Base-by-base conservation (phyloP, 2,113 vertebrate genomes). In the Noctilio leporinus region DNA sequence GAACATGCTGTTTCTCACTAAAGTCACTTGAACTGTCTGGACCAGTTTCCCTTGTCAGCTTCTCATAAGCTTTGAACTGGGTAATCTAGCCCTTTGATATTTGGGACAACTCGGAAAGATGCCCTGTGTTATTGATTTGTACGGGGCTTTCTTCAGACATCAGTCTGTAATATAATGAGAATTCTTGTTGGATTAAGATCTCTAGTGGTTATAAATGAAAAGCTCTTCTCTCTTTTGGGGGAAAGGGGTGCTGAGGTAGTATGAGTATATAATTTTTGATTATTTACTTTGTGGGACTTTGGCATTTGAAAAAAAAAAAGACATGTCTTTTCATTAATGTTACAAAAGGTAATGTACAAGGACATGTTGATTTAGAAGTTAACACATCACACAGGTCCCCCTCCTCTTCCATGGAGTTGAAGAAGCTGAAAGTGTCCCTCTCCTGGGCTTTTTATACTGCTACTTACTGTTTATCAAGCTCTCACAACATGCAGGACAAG, bases 71-170 rank as follows among this genome's bases (percentile, higher is more conserved):
- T 97, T 96, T 97, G 95, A 97, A 97, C 69, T 78, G 28, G 95
- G 40, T 93, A 89, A 96, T 89, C 77, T 77, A 94, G 82, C 38
- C 51, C 94, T 97, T 96, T 97, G 95, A 97, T 97, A 97, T 89
- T 81, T 90, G 38, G 87, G 95, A 76, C 51, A 94, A 92, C 77
- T 55, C 80, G 92, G 88, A 93, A 94, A 97, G 95, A 97, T 89
- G 78, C 69, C 85, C 82, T 55, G 85, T 47, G 92, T 81, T 95
- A 94, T 73, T 81, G 95, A 95, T 91, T 96, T 69, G 67, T 76
- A 95, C 86, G 87, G 94, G 91, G 90, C 94, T 97, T 97, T 97
- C 94, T 96, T 97, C 93, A 85, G 69, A 86, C 49, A 90, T 83
- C 70, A 55, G 40, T 72, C 94, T 91, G 20, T 86, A 78, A 92